These are phyloP conservation scores for Emmelina monodactyla DNA, from an alignment of 2,888 invertebrate species.

Conservation along the genomic window DNA sequence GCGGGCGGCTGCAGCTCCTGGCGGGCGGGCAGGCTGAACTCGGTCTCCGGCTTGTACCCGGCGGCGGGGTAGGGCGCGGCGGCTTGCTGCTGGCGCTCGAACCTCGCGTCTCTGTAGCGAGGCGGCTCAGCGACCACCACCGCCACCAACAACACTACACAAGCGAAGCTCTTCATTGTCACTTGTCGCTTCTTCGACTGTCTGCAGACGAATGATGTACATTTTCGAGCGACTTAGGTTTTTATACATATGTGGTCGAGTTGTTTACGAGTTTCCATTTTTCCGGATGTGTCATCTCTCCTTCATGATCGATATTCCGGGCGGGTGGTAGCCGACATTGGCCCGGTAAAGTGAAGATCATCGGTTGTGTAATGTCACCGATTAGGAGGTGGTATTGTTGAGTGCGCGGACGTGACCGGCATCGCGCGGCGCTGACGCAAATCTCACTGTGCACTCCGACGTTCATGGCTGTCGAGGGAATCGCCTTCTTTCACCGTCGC, in stretches of 20 bases:
- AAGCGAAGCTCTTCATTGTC: slow-evolving; percentile 40
- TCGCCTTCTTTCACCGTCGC: slow-evolving; percentile 30
- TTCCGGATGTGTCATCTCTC: slow-evolving; percentile 46
- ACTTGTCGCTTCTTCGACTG: slow-evolving; percentile 32
- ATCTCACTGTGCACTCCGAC: slow-evolving; percentile 39
- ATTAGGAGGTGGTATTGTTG: slow-evolving; percentile 57
- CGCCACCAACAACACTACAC: slow-evolving; percentile 36
- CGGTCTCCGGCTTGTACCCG: slow-evolving; percentile 38
- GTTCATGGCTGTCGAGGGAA: slow-evolving; percentile 48
- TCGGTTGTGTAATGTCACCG: slow-evolving; percentile 47
- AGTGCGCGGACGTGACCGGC: slow-evolving; percentile 37
- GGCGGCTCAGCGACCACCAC: slow-evolving; percentile 43
- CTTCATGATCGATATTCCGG: slow-evolving; percentile 48
- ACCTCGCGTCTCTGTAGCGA: slow-evolving; percentile 31
- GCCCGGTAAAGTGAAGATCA: slow-evolving; percentile 47
- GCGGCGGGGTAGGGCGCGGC: slow-evolving; percentile 46
- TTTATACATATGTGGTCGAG: slow-evolving; percentile 37
- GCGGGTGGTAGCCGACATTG: slow-evolving; percentile 50
- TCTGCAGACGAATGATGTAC: slow-evolving; percentile 49
- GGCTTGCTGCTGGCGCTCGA: slow-evolving; percentile 23
- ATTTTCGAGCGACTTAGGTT: slow-evolving; percentile 21
- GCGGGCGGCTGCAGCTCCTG: slow-evolving; percentile 37
- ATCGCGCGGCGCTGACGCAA: slow-evolving; percentile 27
- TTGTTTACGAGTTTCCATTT: slow-evolving; percentile 37
- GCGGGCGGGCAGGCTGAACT: slow-evolving; percentile 42